Evolutionary conservation across 1,140 invertebrate species (phyloP).

Genomic region (Drosophila trapezifrons): DNA sequence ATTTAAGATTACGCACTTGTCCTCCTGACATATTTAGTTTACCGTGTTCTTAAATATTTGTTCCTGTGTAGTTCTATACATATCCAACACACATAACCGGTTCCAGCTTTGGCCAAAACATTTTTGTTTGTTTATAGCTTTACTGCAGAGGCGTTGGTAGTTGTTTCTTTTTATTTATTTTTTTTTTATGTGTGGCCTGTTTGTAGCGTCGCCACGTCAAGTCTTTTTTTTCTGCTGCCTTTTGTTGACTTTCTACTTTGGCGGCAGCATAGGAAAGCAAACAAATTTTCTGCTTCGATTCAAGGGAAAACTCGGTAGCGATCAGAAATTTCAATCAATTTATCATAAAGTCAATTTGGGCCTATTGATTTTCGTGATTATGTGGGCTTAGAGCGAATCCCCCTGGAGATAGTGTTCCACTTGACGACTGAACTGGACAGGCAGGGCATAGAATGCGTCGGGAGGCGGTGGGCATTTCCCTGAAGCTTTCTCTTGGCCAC

Average conservation of each 20-base stretch:
- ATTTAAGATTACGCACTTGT: too few species aligned
- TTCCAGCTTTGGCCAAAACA: constrained; percentile 50
- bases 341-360: constrained; percentile 28
- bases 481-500: constrained; percentile 48
- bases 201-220: constrained; percentile 59
- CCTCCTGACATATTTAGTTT: not conserved
- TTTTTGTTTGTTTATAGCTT: constrained; percentile 55
- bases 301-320: constrained; percentile 2
- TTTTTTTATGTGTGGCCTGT: constrained; percentile 36
- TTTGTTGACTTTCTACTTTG: constrained; percentile 64
- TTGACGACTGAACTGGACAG: constrained; percentile 31
- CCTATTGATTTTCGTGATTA: constrained; percentile 47
- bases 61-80: constrained; percentile 25
- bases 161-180: constrained; percentile 20
- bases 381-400: constrained; percentile 9
- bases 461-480: constrained; percentile 20
- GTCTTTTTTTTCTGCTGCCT: constrained; percentile 32
- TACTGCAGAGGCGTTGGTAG: constrained; percentile 54
- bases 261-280: constrained; percentile 26
- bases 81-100: constrained; percentile 47
- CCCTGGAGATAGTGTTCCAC: constrained; percentile 13
- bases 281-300: constrained; percentile 9
- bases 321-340: constrained; percentile 44
- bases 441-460: constrained; percentile 1
- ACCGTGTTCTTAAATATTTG: not conserved